Base-by-base conservation (phyloP, 1,140 invertebrate genomes). In the Zaprionus inermis region DNA sequence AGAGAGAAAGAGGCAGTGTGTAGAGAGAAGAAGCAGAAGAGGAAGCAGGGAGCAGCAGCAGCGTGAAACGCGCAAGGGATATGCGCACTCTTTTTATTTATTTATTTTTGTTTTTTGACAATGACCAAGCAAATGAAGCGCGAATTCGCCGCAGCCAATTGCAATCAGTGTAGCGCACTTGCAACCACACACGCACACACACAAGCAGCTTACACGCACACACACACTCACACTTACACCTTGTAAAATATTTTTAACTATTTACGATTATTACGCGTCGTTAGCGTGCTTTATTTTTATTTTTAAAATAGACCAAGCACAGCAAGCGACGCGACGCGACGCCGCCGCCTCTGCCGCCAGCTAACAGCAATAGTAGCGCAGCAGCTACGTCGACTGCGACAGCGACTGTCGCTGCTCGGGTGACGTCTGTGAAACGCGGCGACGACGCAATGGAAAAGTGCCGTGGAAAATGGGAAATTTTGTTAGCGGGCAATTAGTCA, bases 181-280 rank as follows among this genome's bases (percentile, higher is more conserved):
- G 38, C 38, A 44, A n/a, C 6, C 7, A 44, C 2, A 41, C 2
- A 16, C 38, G 16, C 38, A 41, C 2, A 16, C 38, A 38, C 36
- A 38, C n/a, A 7, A 1, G 22, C 22, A 28, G 1, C 0, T 0
- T 2, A 44, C n/a, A 18, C 38, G 16, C n/a, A 10, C 1, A 41
- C 34, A 0, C 38, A 44, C 38, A 16, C 16, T 5, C 22, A 20
- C 10, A 24, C 28, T 28, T 28, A 28, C 24, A 5, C 24, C 24
- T 28, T 5, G 49, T n/a, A 5, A 65, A 49, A 76, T 79, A 74
- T 77, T 72, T 77, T 57, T 36, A 63, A 61, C 57, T 70, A 79
- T 77, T 79, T 79, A 73, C 65, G 74, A 51, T 69, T 73, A 77
- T 73, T 56, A 68, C 60, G 69, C 70, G 58, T 41, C 49, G 68